Percentiles rank a stretch among this genome's conserved stretches.
Conservation (phyloP, 2,113 vertebrate genomes). For the Rhabdornis inornatus region DNA sequence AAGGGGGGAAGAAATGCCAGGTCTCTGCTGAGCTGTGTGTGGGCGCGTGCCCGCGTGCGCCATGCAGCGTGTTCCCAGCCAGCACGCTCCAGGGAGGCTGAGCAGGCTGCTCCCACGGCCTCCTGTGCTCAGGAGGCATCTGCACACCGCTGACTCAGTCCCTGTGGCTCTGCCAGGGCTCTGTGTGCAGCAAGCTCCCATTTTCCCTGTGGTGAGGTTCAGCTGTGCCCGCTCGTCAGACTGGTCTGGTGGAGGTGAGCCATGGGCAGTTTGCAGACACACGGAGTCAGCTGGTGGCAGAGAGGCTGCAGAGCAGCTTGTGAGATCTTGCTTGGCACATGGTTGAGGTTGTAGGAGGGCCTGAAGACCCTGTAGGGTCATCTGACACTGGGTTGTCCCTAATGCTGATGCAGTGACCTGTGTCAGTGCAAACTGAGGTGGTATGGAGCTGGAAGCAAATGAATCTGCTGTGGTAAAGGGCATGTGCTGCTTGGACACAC, state of each 20-base stretch:
- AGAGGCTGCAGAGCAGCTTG: not conserved
- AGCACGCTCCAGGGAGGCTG: not conserved
- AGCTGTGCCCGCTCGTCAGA: accelerated
- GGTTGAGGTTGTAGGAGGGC: not conserved
- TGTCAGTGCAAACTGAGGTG: not conserved
- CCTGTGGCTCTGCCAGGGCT: not conserved
- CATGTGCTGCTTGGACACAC: not conserved
- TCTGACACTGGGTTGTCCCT: not conserved
- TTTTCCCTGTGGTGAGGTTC: not conserved
- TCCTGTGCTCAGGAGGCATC: not conserved
- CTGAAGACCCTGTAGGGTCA: accelerated
- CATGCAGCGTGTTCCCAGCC: not conserved
- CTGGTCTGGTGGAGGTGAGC: not conserved
- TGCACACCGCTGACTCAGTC: not conserved
- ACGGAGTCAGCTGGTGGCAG: accelerated
- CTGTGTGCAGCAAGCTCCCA: not conserved
- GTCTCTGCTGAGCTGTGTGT: not conserved
- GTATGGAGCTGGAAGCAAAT: not conserved
- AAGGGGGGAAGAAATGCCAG: not conserved
- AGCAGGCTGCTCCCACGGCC: not conserved
- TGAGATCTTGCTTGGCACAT: accelerated
- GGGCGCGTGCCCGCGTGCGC: not conserved
- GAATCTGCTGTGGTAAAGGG: not conserved
- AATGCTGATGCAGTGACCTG: accelerated
- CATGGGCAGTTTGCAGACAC: not conserved